Evolutionary conservation across 1,140 invertebrate species (phyloP).

Genomic region (Maconellicoccus hirsutus): DNA sequence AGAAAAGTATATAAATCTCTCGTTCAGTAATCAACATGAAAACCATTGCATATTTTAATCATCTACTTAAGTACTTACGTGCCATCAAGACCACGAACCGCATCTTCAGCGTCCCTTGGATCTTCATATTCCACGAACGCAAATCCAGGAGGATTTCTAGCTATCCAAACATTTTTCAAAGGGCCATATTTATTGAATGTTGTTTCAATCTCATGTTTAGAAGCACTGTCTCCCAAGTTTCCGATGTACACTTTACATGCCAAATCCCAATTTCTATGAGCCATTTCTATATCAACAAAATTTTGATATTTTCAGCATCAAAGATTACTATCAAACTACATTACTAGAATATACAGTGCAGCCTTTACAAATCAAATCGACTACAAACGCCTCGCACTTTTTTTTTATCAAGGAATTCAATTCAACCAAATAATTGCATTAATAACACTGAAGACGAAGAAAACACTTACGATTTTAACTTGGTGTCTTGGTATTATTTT

Average conservation of each 20-base stretch:
- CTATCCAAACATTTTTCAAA: constrained; percentile 94
- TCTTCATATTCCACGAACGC: constrained; percentile 99
- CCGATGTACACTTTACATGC: constrained; percentile 99
- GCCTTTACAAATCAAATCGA: no score
- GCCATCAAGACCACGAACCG: constrained; percentile 88
- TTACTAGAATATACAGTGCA: no score
- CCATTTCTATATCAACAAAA: no score
- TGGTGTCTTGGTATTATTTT: no score
- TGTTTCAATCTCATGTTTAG: constrained; percentile 82
- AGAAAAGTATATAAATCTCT: not conserved
- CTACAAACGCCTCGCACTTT: no score
- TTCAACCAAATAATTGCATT: no score
- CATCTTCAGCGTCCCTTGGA: constrained; percentile 91
- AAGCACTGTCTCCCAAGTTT: constrained; percentile 81
- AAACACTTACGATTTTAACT: no score
- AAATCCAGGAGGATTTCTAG: constrained; percentile 85
- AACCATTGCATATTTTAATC: not conserved
- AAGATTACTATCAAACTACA: no score
- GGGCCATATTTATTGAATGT: constrained; percentile 91
- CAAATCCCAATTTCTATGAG: constrained; percentile 78
- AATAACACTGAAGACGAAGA: no score
- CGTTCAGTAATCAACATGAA: not conserved
- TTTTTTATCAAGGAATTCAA: no score
- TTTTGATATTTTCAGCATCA: no score
- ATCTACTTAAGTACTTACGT: constrained; percentile 50